phyloP scores from a whole-genome alignment of 2,888 invertebrate species.

The Hypsopygia costalis region DNA sequence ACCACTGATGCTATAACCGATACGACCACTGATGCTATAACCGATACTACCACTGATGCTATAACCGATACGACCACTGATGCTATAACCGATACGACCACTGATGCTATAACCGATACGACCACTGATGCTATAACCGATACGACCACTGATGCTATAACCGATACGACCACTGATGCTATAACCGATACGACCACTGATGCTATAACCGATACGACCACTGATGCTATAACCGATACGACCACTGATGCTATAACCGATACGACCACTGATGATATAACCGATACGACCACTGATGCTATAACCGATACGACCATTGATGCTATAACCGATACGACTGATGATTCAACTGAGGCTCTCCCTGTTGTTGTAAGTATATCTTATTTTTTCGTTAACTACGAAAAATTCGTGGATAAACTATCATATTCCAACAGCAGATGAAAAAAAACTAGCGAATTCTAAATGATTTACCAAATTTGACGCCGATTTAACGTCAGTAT shows the following conservation, averaged over 20 bases:
- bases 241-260: not conserved
- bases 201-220: not conserved
- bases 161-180: constrained; percentile 6
- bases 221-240: not conserved
- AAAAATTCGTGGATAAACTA: too few species aligned
- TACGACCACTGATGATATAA: not conserved
- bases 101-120: constrained; percentile 2
- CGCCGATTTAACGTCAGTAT: too few species aligned
- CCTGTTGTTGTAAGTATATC: too few species aligned
- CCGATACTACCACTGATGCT: constrained; percentile 4
- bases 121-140: not conserved
- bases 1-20: constrained; percentile 5
- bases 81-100: not conserved
- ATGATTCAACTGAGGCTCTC: too few species aligned
- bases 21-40: constrained; percentile 5
- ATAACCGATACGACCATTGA: not conserved
- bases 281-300: not conserved
- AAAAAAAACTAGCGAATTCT: too few species aligned
- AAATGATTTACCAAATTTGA: too few species aligned
- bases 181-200: constrained; percentile 3
- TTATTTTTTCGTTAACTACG: too few species aligned
- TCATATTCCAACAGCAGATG: too few species aligned
- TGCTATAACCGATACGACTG: too few species aligned
- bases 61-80: not conserved
- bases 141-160: constrained; percentile 6